These are phyloP conservation scores for Himalopsyche japonica DNA, from an alignment of 2,888 invertebrate species.

Conservation along the genomic window DNA sequence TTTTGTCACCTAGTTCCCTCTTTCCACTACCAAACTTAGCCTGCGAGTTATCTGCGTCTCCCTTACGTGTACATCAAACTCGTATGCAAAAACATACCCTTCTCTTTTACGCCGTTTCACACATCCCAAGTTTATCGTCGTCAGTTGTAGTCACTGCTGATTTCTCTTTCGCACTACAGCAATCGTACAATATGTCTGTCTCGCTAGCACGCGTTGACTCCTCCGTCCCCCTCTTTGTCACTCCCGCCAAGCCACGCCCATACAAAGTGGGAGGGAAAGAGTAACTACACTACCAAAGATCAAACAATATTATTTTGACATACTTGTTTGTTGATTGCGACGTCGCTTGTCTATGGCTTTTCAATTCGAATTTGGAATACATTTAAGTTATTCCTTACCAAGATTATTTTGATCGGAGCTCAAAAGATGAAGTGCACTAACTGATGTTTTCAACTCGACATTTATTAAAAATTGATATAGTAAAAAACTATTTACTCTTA, in stretches of 20 bases:
- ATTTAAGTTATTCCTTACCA: not conserved
- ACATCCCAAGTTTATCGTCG: not conserved
- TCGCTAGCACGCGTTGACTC: not conserved
- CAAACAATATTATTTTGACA: not conserved
- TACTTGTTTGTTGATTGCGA: not conserved
- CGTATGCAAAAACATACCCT: not conserved
- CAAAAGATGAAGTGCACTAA: not conserved
- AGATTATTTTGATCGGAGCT: not conserved
- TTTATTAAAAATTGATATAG: not conserved
- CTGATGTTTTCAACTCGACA: not conserved
- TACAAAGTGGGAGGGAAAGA: conserved; percentile 6
- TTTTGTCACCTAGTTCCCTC: not conserved
- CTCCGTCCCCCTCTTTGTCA: not conserved
- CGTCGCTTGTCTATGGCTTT: not conserved
- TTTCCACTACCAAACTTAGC: conserved; percentile 11
- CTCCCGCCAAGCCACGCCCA: conserved; percentile 1
- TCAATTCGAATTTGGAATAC: not conserved
- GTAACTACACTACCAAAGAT: not conserved
- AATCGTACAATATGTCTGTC: not conserved
- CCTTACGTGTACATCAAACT: conserved; percentile 9
- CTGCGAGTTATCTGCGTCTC: conserved; percentile 6
- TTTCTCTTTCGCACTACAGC: not conserved
- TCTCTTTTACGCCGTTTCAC: not conserved
- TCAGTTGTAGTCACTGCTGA: not conserved
- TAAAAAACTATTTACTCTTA: too few relatives aligned